A percentile compares a stretch with the other conserved stretches of the same genome.
Evolutionary conservation across 2,888 invertebrate species (phyloP).

Genomic region (Ecliptopera silaceata): DNA sequence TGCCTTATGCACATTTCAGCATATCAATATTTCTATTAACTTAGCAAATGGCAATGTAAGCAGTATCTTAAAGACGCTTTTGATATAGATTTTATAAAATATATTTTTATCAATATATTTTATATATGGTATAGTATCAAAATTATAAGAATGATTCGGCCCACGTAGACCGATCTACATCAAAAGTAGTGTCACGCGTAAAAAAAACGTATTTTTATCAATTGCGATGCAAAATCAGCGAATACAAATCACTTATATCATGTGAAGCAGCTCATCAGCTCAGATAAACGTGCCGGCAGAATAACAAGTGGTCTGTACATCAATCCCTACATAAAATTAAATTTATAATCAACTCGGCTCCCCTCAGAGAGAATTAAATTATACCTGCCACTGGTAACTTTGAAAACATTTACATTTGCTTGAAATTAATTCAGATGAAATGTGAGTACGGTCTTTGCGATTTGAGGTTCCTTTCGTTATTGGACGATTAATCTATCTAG

Average conservation of each 20-base stretch:
- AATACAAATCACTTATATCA: slow-evolving; percentile 49
- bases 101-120: no score
- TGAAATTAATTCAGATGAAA: slow-evolving; percentile 48
- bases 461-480: not conserved
- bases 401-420: slow-evolving; percentile 73
- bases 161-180: no score
- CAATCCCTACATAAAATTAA: slow-evolving; percentile 75
- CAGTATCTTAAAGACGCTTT: no score
- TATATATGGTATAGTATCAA: no score
- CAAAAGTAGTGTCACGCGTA: no score
- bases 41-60: no score
- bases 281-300: slow-evolving; percentile 68
- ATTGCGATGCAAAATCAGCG: slow-evolving; percentile 23
- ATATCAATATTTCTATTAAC: no score
- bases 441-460: slow-evolving; percentile 43
- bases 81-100: no score
- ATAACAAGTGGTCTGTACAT: slow-evolving; percentile 69
- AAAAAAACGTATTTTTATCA: not conserved
- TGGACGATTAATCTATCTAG: no score
- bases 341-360: slow-evolving; percentile 77
- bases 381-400: slow-evolving; percentile 71
- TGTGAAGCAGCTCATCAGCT: slow-evolving; percentile 62
- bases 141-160: no score
- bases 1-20: no score
- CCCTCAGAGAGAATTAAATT: slow-evolving; percentile 76